Evolutionary conservation across 2,113 vertebrate species (phyloP).

Genomic region (Limanda limanda): DNA sequence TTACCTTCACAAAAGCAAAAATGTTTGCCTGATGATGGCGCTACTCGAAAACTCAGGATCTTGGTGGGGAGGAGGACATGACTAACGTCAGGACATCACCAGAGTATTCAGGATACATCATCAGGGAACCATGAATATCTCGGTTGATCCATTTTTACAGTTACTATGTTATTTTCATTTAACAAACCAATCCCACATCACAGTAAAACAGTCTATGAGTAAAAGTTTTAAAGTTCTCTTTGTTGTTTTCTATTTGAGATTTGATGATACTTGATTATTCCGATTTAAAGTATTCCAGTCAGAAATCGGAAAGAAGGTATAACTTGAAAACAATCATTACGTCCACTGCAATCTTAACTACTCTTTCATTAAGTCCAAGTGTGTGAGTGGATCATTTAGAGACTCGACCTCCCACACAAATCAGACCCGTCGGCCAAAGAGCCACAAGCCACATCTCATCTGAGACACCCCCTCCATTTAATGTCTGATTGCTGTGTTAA

Average conservation of each 20-base stretch:
- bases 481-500: slow-evolving; percentile 72
- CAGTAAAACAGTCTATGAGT: too few relatives aligned
- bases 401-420: slow-evolving; percentile 43
- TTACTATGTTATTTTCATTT: too few relatives aligned
- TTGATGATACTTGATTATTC: slow-evolving; percentile 16
- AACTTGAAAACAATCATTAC: slow-evolving; percentile 28
- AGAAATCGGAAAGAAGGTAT: slow-evolving; percentile 15
- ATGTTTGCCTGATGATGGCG: too few relatives aligned
- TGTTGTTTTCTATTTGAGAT: neutral
- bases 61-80: too few relatives aligned
- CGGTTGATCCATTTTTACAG: too few relatives aligned
- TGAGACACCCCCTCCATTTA: slow-evolving; percentile 43
- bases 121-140: too few relatives aligned
- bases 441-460: slow-evolving; percentile 59
- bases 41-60: too few relatives aligned
- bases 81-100: too few relatives aligned
- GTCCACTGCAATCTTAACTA: slow-evolving; percentile 18
- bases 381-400: slow-evolving; percentile 46
- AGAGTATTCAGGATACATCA: too few relatives aligned
- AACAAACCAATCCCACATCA: too few relatives aligned
- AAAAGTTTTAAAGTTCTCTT: neutral
- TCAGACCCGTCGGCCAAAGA: slow-evolving; percentile 44
- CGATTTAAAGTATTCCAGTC: slow-evolving; percentile 1
- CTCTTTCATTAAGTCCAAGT: slow-evolving; percentile 50
- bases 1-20: too few relatives aligned